These are phyloP conservation scores for Mormyrops boulengeri DNA, from an alignment of 2,797 vertebrate species.

Conservation along the genomic window DNA sequence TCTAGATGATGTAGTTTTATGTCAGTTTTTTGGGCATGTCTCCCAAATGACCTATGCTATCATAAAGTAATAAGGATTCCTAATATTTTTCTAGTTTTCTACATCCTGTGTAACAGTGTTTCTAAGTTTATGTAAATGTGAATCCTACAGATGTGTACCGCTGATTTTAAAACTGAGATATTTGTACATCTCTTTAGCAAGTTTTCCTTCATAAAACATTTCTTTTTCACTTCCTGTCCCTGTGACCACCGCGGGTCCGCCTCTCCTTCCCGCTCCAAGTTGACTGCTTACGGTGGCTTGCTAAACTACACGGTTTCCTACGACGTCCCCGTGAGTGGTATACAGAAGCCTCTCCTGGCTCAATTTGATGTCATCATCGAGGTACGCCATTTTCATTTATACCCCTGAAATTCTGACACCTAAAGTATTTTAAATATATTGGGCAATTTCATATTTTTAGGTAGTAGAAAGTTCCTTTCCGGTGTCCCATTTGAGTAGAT, in stretches of 20 bases:
- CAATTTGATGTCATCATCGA: conserved; percentile 75
- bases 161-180: neutral
- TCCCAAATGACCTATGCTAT: too few relatives aligned
- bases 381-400: conserved; percentile 50
- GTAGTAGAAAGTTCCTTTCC: neutral
- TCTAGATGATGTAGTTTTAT: neutral
- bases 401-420: neutral
- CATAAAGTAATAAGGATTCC: neutral
- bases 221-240: conserved; percentile 10
- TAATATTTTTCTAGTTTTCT: neutral
- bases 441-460: neutral
- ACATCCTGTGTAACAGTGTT: neutral
- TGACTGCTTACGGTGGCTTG: conserved; percentile 72
- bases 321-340: conserved; percentile 64
- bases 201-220: neutral
- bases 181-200: neutral
- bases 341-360: conserved; percentile 60
- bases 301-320: conserved; percentile 77
- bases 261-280: conserved; percentile 48
- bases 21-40: neutral
- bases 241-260: neutral
- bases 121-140: neutral
- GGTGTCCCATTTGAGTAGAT: neutral
- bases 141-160: neutral
- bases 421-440: neutral